Conservation (phyloP, 2,113 vertebrate genomes). For the Mobula hypostoma region DNA sequence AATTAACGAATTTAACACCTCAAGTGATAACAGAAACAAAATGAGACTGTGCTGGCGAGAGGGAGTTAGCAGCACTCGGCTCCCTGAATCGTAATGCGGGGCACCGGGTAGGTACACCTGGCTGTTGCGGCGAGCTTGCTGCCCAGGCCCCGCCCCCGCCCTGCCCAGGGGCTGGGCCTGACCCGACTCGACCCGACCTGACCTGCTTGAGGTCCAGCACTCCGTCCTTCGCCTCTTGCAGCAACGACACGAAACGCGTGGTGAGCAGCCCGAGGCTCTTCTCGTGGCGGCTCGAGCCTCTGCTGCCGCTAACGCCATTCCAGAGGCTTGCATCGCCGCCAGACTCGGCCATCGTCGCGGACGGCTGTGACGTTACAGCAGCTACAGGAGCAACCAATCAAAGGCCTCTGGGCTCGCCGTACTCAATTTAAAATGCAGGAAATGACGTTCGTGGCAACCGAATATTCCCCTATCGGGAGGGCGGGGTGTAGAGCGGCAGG, state of each 20-base stretch:
- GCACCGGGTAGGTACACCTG: too few relatives aligned
- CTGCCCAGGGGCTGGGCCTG: too few relatives aligned
- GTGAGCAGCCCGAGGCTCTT: slow-evolving; percentile 71
- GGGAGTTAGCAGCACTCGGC: too few relatives aligned
- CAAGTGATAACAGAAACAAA: background rate
- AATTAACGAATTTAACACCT: background rate
- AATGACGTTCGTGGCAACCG: background rate
- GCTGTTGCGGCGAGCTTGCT: too few relatives aligned
- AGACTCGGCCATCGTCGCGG: slow-evolving; percentile 49
- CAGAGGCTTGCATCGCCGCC: slow-evolving; percentile 44
- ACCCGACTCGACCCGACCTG: slow-evolving; percentile 58
- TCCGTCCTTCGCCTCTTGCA: slow-evolving; percentile 61
- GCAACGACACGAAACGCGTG: slow-evolving; percentile 62
- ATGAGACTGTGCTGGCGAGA: too few relatives aligned
- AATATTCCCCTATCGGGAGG: too few relatives aligned
- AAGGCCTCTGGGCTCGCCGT: background rate
- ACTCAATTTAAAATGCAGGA: background rate
- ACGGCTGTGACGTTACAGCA: background rate
- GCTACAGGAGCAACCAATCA: background rate
- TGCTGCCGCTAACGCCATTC: slow-evolving; percentile 35
- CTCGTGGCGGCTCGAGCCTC: slow-evolving; percentile 58
- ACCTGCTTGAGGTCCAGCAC: slow-evolving; percentile 74
- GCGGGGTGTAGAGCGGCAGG: too few relatives aligned
- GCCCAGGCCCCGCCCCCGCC: too few relatives aligned
- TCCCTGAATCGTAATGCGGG: too few relatives aligned